phyloP scores from a whole-genome alignment of 2,888 invertebrate genomes.

The Amphipyra tragopoginis region DNA sequence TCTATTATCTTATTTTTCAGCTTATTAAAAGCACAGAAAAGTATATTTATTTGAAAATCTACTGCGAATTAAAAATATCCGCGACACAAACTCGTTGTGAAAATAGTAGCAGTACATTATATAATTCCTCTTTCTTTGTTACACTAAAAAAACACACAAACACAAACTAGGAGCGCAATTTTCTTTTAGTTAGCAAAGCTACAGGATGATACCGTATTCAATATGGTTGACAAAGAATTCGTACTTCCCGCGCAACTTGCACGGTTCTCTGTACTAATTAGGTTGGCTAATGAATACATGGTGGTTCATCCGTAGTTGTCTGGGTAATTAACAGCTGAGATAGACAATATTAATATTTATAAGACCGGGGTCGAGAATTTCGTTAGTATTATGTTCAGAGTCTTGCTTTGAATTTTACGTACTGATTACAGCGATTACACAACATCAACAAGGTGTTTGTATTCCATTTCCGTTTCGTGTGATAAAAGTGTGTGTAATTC shows the following conservation, averaged over 20 bases:
- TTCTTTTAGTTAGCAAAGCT: slow-evolving; percentile 51
- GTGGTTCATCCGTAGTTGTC: slow-evolving; percentile 82
- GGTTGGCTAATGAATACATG: slow-evolving; percentile 84
- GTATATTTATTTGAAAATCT: slow-evolving; percentile 28
- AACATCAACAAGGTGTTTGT: slow-evolving; percentile 59
- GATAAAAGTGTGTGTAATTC: slow-evolving; percentile 42
- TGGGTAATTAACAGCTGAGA: slow-evolving; percentile 85
- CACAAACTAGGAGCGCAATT: slow-evolving; percentile 44
- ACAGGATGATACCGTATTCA: slow-evolving; percentile 52
- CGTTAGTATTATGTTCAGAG: slow-evolving; percentile 71
- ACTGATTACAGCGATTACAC: slow-evolving; percentile 59
- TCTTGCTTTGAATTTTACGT: slow-evolving; percentile 78
- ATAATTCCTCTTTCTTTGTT: slow-evolving; percentile 44
- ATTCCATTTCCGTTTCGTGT: slow-evolving; percentile 45
- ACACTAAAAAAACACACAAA: slow-evolving; percentile 37
- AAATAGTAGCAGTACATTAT: slow-evolving; percentile 34
- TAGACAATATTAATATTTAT: slow-evolving; percentile 88
- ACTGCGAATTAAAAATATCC: slow-evolving; percentile 31
- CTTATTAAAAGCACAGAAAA: not conserved
- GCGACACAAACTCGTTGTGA: slow-evolving; percentile 19
- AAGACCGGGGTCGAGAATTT: slow-evolving; percentile 73
- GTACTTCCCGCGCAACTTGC: slow-evolving; percentile 65
- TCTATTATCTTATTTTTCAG: too few species aligned
- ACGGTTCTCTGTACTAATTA: slow-evolving; percentile 82
- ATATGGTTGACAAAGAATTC: slow-evolving; percentile 72